Base-by-base conservation (phyloP, 2,797 vertebrate species). In the Acipenser oxyrinchus region DNA sequence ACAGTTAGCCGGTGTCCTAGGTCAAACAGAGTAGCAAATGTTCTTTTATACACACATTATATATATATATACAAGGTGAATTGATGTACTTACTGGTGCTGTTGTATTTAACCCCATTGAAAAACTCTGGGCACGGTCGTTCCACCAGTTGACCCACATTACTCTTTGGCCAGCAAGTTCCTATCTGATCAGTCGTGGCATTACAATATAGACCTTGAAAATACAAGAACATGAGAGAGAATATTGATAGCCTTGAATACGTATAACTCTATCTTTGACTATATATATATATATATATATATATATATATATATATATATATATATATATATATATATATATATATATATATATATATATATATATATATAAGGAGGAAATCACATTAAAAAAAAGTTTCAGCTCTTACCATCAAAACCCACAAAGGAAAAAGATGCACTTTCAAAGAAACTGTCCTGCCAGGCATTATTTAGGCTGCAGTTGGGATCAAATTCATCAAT, bases 101-200 rank as follows among this genome's bases (percentile, higher is more conserved):
- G 88, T 99, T 97, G 89, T 99, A 99, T 78, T 95, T 95, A 79
- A 99, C 88, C 48, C 96, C 96, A 69, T 99, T 99, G 86, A 99
- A 94, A 80, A 89, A 94, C 81, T 96, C 95, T 0, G 97, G 97
- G 74, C 97, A 99, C 12, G 95, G 94, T 87, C 93, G 89, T 81
- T 94, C 93, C 65, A 98, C 95, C 1, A 95, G 79, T 48, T 87
- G 90, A 63, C 95, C 95, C 0, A 90, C 90, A 10, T 74, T 81
- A 79, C 89, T 97, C 76, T 83, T 86, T 11, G 97, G 97, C 96
- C 97, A 99, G 91, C 97, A 99, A 69, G 97, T 99, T 70, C 97
- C 95, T 64, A 99, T 97, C 85, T 95, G 93, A 82, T 99, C 97
- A 4, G 89, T 91, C 53, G 95, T 98, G 71, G 93, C 88, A 77